Evolutionary conservation across 1,140 invertebrate genomes (phyloP), one percentile per base, ranked within the genome.

Genomic region (Battus philenor): DNA sequence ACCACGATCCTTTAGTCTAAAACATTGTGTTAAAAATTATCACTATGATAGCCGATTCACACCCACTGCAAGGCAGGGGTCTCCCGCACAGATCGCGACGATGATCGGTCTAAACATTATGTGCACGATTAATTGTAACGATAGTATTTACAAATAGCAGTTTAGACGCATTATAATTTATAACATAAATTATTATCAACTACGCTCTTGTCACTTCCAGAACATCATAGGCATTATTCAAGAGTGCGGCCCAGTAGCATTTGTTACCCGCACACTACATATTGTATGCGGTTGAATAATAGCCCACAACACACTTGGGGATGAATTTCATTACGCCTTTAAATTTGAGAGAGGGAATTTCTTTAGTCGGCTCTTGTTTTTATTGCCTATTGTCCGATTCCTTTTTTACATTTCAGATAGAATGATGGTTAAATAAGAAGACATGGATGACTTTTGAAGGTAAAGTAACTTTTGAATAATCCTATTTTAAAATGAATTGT

Each of bases 261-360:
- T 81, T 68, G 68, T 77, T 68, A 73, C 64, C 54, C 55, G 54
- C 63, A 58, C 68, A 77, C 67, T 80, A 81, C 77, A 77, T 77
- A 76, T 77, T 77, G 67, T 80, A 78, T 68, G 68, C 50, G 72
- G 74, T 55, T 71, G 78, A 76, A 76, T 79, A 82, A 82, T 76
- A 79, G 67, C 61, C 62, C 63, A 58, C 71, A 72, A 72, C 75
- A 78, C 74, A 70, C 76, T 70, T 61, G 75, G 76, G 75, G 67
- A 82, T 82, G 68, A 74, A 82, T 82, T 79, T 79, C 68, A 82
- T 82, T 78, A 81, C 64, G 68, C 69, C 64, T 77, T 75, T 66
- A 72, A 68, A 68, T 72, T 70, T 65, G 64, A 62, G 54, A 70
- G 59, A 54, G 59, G 60, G 62, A 58, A 69, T 68, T 75, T 68